Evolutionary conservation across 1,140 invertebrate genomes (phyloP).

Genomic region (Pogonognathellus flavescens): DNA sequence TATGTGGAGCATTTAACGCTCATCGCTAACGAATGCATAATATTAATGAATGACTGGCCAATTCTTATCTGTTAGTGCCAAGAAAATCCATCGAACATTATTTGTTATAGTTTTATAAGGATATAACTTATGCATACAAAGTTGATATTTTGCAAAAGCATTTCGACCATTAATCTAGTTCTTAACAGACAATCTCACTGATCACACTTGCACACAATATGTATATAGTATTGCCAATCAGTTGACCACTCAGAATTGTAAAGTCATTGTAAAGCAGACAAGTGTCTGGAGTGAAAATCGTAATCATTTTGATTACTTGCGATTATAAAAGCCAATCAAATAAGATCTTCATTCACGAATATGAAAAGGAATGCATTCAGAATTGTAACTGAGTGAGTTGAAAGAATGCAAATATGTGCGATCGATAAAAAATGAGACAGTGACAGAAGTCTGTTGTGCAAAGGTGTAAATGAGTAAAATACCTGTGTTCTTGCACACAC

Average conservation of each 20-base stretch:
- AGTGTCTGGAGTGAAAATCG: neutral
- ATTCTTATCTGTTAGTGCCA: no score
- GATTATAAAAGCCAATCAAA: conserved; percentile 11
- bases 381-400: conserved; percentile 33
- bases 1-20: no score
- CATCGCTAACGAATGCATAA: no score
- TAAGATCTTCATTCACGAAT: neutral
- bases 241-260: conserved; percentile 2
- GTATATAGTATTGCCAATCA: neutral
- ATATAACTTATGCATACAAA: no score
- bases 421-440: no score
- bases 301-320: conserved; percentile 20
- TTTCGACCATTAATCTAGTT: neutral
- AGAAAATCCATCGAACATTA: no score
- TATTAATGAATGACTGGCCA: no score
- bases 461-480: no score
- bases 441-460: no score
- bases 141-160: conserved; percentile 15
- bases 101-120: no score
- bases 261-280: conserved; percentile 32
- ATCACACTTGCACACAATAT: neutral
- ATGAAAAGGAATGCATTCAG: neutral
- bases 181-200: conserved; percentile 29
- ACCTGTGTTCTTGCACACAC: no score
- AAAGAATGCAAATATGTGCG: conserved; percentile 28